These are phyloP conservation scores for Entomyzon cyanotis DNA, from an alignment of 2,113 vertebrate species.

Conservation along the genomic window DNA sequence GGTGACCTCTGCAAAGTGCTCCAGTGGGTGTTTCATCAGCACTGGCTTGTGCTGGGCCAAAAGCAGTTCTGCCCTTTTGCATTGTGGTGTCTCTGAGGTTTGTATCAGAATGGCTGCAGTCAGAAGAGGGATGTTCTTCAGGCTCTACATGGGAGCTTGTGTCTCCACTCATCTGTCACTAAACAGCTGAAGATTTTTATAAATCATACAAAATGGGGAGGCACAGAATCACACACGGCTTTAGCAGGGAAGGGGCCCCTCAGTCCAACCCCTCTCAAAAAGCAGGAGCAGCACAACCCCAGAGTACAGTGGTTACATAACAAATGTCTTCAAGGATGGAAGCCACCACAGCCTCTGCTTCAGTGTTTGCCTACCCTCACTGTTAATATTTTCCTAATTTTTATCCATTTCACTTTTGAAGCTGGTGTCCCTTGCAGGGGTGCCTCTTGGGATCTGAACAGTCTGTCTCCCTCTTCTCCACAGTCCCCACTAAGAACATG, in stretches of 20 bases:
- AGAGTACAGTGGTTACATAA: background rate
- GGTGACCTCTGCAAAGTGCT: background rate
- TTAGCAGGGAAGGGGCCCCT: background rate
- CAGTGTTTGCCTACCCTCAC: too few relatives aligned
- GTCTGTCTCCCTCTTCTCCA: background rate
- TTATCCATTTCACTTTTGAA: background rate
- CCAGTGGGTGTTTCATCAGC: background rate
- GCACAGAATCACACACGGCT: background rate
- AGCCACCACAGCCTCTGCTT: background rate
- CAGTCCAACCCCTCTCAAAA: background rate
- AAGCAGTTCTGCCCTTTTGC: background rate
- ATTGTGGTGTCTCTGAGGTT: background rate
- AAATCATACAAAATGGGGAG: background rate
- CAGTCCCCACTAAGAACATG: background rate
- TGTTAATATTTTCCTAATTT: background rate
- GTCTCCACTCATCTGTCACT: background rate
- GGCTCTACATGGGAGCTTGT: background rate
- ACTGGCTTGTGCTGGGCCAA: background rate
- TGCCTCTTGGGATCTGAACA: background rate
- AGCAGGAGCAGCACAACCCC: background rate
- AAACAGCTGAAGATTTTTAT: background rate
- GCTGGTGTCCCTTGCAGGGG: background rate
- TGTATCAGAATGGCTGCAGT: background rate
- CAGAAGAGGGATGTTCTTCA: background rate
- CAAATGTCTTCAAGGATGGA: accelerated